A percentile compares a stretch with the other conserved stretches of the same genome.
phyloP scores from a whole-genome alignment of 2,797 vertebrate species.

The Alectoris magna region DNA sequence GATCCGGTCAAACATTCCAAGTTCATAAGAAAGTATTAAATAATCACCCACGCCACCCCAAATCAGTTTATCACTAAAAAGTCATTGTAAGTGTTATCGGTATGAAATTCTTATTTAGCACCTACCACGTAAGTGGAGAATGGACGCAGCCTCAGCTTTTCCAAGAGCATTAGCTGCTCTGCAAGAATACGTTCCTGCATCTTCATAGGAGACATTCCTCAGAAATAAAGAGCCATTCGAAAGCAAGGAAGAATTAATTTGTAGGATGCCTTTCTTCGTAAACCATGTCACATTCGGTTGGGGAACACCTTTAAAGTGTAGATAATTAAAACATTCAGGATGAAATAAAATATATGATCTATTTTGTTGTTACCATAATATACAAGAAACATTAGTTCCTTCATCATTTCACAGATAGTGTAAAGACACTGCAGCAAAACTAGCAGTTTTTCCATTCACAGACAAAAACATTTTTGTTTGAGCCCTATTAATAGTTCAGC shows the following conservation, averaged over 20 bases:
- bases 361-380: accelerated
- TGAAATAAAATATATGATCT: background rate
- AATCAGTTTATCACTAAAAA: background rate
- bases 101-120: background rate
- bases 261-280: constrained; percentile 75
- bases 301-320: constrained; percentile 83
- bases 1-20: constrained; percentile 3
- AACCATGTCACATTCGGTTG: constrained; percentile 84
- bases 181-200: constrained; percentile 86
- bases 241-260: constrained; percentile 63
- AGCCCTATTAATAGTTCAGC: background rate
- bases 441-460: background rate
- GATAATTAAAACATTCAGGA: background rate
- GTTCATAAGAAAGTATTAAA: background rate
- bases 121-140: constrained; percentile 83
- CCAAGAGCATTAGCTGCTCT: constrained; percentile 85
- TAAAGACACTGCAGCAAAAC: background rate
- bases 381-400: background rate
- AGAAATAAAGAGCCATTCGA: constrained; percentile 85
- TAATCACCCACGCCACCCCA: background rate
- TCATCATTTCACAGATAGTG: background rate
- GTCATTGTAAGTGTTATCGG: background rate
- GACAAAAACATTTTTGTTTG: background rate
- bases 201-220: constrained; percentile 79
- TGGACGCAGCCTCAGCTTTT: constrained; percentile 77